Conservation (phyloP, 2,888 invertebrate genomes). For the Saturnia pavonia region DNA sequence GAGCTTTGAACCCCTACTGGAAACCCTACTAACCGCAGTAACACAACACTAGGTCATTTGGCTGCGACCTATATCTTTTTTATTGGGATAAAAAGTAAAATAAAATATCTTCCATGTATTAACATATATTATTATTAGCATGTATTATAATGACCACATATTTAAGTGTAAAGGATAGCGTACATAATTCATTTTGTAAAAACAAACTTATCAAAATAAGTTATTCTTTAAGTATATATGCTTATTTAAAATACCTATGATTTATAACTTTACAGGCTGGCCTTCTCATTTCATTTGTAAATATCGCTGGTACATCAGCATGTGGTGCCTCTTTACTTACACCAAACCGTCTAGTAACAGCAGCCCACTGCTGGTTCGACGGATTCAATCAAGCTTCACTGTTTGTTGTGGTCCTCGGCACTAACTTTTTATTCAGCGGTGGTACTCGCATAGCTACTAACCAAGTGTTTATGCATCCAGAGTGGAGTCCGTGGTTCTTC, state of each 20-base stretch:
- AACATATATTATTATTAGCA: too few species aligned
- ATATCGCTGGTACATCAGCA: conserved; percentile 30
- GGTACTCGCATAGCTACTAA: conserved; percentile 40
- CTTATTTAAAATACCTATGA: neutral
- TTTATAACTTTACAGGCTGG: conserved; percentile 18
- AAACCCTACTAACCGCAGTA: too few species aligned
- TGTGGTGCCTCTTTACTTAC: conserved; percentile 43
- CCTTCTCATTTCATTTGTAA: conserved; percentile 17
- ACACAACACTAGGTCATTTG: too few species aligned
- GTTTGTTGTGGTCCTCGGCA: conserved; percentile 44
- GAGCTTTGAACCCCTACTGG: too few species aligned
- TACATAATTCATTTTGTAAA: neutral
- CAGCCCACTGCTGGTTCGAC: conserved; percentile 52
- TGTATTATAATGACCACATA: neutral
- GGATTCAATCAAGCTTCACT: conserved; percentile 37
- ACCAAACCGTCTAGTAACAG: conserved; percentile 41
- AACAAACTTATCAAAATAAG: neutral
- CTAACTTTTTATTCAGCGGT: conserved; percentile 42
- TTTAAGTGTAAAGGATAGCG: neutral
- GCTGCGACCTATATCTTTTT: too few species aligned
- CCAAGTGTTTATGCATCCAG: conserved; percentile 41
- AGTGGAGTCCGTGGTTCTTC: conserved; percentile 32
- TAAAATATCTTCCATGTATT: too few species aligned
- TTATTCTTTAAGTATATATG: too few species aligned
- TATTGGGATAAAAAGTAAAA: too few species aligned